Percentiles rank a stretch among this genome's conserved stretches.
Conservation (phyloP, 2,113 vertebrate species). For the Cervus canadensis region DNA sequence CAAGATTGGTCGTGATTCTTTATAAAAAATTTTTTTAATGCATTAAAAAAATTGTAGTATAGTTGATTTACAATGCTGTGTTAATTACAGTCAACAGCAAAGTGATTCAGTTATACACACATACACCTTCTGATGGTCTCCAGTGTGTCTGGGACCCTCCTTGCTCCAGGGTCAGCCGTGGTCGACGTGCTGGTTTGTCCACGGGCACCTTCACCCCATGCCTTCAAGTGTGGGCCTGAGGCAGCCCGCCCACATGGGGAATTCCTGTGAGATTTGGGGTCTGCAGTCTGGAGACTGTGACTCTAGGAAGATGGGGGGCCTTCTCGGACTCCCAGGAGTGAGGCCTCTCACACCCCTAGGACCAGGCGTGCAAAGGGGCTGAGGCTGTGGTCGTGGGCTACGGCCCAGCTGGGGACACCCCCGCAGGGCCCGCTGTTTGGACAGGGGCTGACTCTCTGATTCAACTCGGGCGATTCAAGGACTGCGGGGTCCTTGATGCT, state of each 20-base stretch:
- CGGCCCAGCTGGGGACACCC: rapidly evolving
- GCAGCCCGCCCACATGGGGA: neutral
- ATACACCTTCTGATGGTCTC: rapidly evolving
- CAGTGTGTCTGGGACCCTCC: neutral
- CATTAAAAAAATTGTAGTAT: neutral
- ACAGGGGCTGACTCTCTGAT: neutral
- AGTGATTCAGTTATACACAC: neutral
- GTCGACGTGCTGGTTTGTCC: no score
- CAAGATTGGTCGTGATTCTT: neutral
- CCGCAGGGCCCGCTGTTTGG: neutral
- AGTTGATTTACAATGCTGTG: neutral
- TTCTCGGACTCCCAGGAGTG: neutral
- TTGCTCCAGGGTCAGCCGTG: rapidly evolving
- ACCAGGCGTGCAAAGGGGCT: neutral
- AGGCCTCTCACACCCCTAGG: no score
- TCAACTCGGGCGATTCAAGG: neutral
- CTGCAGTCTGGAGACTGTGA: neutral
- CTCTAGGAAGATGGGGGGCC: neutral
- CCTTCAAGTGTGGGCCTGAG: rapidly evolving
- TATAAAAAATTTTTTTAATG: neutral
- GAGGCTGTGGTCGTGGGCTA: neutral
- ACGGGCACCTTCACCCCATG: rapidly evolving
- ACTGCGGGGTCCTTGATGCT: neutral
- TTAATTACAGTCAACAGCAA: neutral
- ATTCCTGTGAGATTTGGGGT: neutral